phyloP scores from a whole-genome alignment of 2,888 invertebrate species.

The Mylabris sibirica region DNA sequence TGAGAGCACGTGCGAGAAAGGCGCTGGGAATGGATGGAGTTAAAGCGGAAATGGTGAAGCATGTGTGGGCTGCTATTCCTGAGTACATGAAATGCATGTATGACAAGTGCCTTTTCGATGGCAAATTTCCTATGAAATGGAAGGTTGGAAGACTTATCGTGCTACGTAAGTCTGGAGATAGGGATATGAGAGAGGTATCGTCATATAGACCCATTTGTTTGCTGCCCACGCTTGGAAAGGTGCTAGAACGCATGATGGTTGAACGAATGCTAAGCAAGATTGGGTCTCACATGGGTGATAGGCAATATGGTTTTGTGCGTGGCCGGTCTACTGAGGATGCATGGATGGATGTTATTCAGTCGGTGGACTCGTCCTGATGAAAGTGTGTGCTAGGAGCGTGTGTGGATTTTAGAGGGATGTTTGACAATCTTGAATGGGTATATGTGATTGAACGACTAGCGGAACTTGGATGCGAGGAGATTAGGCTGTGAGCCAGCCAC shows the following conservation, averaged over 20 bases:
- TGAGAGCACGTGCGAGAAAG: constrained; percentile 11
- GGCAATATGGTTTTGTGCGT: constrained; percentile 26
- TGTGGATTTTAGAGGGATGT: constrained; percentile 28
- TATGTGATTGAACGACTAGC: constrained; percentile 3
- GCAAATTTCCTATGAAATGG: constrained; percentile 17
- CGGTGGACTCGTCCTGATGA: neutral
- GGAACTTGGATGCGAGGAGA: constrained; percentile 13
- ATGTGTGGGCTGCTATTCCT: constrained; percentile 6
- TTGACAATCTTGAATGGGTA: constrained; percentile 24
- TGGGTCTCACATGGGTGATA: neutral
- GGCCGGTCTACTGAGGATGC: constrained; percentile 29
- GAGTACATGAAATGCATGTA: constrained; percentile 17
- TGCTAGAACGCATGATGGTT: constrained; percentile 27
- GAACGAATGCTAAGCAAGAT: neutral
- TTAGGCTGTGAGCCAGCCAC: constrained; percentile 14
- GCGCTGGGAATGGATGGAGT: constrained; percentile 26
- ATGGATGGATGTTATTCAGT: neutral
- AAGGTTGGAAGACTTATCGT: constrained; percentile 3
- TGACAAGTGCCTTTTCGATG: constrained; percentile 2
- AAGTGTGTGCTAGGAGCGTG: constrained; percentile 25
- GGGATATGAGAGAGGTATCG: neutral
- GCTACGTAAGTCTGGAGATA: constrained; percentile 13
- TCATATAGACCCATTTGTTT: constrained; percentile 23
- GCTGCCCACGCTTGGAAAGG: constrained; percentile 21
- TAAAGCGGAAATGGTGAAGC: constrained; percentile 1